Base-by-base conservation (phyloP, 2,888 invertebrate species). In the Cenopis cana region DNA sequence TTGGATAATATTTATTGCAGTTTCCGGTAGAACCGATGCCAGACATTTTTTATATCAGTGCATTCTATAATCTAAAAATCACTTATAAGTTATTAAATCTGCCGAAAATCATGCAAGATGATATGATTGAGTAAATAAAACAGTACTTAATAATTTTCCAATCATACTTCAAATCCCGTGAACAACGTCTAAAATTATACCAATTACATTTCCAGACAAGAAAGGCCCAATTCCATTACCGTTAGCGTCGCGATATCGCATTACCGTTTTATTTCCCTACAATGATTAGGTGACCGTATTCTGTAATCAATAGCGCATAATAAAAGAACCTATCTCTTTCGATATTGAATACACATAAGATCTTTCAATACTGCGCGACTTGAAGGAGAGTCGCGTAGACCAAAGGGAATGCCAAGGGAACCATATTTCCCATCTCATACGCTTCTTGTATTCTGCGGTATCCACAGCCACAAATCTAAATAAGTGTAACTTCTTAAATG, bases 191-290 rank as follows among this genome's bases (percentile, higher is more conserved):
- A 49, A 29, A 61, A 61, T 49, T 29, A 49, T 17, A 61, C n/a
- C 60, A 49, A 61, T 61, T 61, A 61, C 29, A 61, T 61, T 24
- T 33, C 29, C 49, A 59, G 55, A 20, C 46, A 56, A 46, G 18
- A 11, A n/a, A 29, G 20, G 20, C 57, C 57, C 49, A 67, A 67
- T 67, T 59, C 57, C 67, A 57, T 57, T 67, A 67, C 50, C 29
- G 36, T 33, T 54, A 61, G 49, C 29, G 11, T 61, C 38, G 24
- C 14, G 46, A 17, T 64, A 66, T 66, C 46, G 38, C 46, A 60
- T 66, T 64, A 56, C 62, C 49, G 10, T 50, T 62, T 24, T 52
- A 41, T 52, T 55, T 66, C 18, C 33, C 6, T 49, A 20, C 38
- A 20, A 17, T 36, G 60, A 56, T 69, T 49, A 55, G 61, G 49